Percentiles rank a stretch among this genome's conserved stretches.
phyloP scores from a whole-genome alignment of 92 coral and sea anemone genomes.

The Porites cylindrica region DNA sequence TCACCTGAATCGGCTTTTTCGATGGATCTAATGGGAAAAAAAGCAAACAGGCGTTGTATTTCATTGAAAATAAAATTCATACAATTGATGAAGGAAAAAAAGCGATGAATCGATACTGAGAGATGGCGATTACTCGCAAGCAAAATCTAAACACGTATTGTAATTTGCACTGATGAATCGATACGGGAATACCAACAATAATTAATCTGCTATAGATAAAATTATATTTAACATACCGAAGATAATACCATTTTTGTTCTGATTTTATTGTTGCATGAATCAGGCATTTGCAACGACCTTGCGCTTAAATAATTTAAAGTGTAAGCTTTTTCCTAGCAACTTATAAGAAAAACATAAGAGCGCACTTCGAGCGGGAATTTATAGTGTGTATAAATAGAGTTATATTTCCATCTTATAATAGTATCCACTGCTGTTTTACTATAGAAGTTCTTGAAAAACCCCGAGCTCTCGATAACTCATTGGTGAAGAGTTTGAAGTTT shows the following conservation, averaged over 20 bases:
- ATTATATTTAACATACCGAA: neutral
- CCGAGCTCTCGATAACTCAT: neutral
- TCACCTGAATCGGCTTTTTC: conserved; percentile 53
- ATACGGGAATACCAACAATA: neutral
- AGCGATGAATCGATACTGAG: neutral
- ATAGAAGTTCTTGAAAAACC: too few relatives aligned
- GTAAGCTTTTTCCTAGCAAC: neutral
- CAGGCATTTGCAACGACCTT: neutral
- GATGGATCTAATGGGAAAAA: conserved; percentile 49
- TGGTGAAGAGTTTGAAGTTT: neutral
- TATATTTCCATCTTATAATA: neutral
- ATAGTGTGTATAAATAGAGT: neutral
- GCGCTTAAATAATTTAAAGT: neutral
- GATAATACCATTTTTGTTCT: neutral
- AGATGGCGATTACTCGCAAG: neutral
- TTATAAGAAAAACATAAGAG: neutral
- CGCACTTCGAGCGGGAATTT: conserved; percentile 1
- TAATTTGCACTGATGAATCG: neutral
- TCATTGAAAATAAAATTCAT: neutral
- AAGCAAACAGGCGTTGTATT: neutral
- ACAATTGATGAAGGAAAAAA: neutral
- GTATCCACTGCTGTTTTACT: neutral
- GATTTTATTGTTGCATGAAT: neutral
- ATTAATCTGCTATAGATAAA: neutral
- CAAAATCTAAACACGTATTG: conserved; percentile 2